Base-by-base conservation (phyloP, 2,888 invertebrate genomes). In the Cheilosia pagana region DNA sequence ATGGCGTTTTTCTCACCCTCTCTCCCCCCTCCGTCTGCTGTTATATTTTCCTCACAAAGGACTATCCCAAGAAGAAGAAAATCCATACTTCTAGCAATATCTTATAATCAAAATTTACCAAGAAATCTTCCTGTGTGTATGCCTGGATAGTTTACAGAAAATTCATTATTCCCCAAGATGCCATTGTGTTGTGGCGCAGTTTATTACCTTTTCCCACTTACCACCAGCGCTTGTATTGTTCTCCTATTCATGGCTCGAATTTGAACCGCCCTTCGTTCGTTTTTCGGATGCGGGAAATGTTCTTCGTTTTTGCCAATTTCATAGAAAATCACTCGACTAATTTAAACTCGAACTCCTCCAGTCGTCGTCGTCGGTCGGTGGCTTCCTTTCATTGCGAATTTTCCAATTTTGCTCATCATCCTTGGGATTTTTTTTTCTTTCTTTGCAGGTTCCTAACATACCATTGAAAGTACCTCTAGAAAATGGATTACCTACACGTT, bases 391-490 rank as follows among this genome's bases (percentile, higher is more conserved):
- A 74, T 83, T 77, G 79, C 65, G 75, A 63, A 55, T 75, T 75
- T 82, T 74, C 48, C 77, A 86, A 77, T 77, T 81, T 76, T 70
- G 68, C 65, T 67, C 8, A 35, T 59, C 35, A 41, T 72, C 25
- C 31, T 19, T 48, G n/a, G n/a, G n/a, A 21, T 21, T 35, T 45
- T 57, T 28, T 0, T 71, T 39, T 65, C 74, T 55, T 31, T 68
- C 74, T 12, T 60, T 90, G 48, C 89, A 92, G 92, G 91, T 92
- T 90, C 92, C 92, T 90, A 92, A 91, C 88, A 89, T 90, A 89
- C 90, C 89, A 88, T 88, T 91, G 87, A 90, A 90, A 89, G 88
- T 88, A 87, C 87, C 89, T 88, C 88, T 88, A 82, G 89, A 89
- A 87, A 88, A 88, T 88, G 88, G 87, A 87, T 88, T 88, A 87